Conservation (phyloP, 2,888 invertebrate genomes). For the Pristionchus mayeri region DNA sequence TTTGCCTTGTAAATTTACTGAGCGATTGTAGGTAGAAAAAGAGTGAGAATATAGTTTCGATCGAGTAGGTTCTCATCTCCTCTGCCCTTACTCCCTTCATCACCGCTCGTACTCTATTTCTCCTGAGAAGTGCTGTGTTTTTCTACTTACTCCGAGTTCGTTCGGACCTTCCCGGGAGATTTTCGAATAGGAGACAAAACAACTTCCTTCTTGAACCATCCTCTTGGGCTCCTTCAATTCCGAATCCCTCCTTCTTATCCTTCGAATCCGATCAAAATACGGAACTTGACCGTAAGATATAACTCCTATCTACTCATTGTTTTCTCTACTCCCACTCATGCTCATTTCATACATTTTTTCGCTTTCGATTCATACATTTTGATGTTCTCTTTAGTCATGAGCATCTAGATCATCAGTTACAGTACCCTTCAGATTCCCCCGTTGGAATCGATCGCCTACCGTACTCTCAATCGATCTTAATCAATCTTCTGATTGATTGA, state of each 20-base stretch:
- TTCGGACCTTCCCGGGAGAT: background rate
- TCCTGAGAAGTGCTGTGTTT: background rate
- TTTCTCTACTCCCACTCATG: background rate
- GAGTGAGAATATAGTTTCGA: no score
- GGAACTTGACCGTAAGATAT: background rate
- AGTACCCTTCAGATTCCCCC: conserved; percentile 17
- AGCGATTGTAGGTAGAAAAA: no score
- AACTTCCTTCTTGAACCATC: background rate
- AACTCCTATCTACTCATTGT: background rate
- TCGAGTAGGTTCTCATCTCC: no score
- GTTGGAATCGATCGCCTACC: conserved; percentile 25
- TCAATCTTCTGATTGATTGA: conserved; percentile 27
- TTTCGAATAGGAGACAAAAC: background rate
- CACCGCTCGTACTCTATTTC: background rate
- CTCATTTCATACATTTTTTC: no score
- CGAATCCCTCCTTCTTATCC: no score
- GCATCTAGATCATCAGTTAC: background rate
- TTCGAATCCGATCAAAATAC: no score
- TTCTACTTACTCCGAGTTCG: no score
- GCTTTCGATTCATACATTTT: no score
- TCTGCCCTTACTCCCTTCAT: no score
- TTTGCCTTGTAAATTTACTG: no score
- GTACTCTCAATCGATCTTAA: background rate
- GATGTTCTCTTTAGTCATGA: background rate
- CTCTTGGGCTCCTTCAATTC: no score